Percentiles rank a stretch among this genome's conserved stretches.
phyloP scores from a whole-genome alignment of 2,888 invertebrate genomes.

The Mythimna pallens region DNA sequence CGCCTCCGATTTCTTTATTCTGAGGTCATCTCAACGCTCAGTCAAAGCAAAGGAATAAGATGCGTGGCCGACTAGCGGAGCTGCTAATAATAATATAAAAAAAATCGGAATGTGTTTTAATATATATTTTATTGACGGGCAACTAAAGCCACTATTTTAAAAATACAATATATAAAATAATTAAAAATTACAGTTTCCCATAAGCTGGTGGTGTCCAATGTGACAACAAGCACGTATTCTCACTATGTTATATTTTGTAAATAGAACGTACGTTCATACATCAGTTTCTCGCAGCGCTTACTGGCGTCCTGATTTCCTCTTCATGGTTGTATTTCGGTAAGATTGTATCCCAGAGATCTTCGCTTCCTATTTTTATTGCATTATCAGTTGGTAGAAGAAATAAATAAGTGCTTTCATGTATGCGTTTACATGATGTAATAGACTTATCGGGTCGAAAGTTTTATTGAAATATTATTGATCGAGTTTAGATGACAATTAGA shows the following conservation, averaged over 20 bases:
- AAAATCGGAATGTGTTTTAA: too few relatives aligned
- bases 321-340: conserved; percentile 39
- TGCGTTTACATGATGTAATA: not conserved
- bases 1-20: too few relatives aligned
- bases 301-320: conserved; percentile 32
- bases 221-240: not conserved
- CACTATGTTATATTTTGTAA: conserved; percentile 25
- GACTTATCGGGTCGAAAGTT: not conserved
- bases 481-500: not conserved
- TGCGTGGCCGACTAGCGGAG: too few relatives aligned
- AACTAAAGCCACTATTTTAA: too few relatives aligned
- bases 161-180: too few relatives aligned
- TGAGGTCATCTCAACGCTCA: too few relatives aligned
- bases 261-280: conserved; percentile 33
- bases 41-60: too few relatives aligned
- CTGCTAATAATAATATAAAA: too few relatives aligned
- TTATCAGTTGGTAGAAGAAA: conserved; percentile 24
- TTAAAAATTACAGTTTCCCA: conserved; percentile 13
- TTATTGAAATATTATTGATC: not conserved
- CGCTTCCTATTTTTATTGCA: conserved; percentile 34
- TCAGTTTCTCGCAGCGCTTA: conserved; percentile 24
- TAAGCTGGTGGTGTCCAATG: conserved; percentile 5
- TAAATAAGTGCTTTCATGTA: conserved; percentile 1
- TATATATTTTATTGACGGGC: too few relatives aligned
- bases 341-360: conserved; percentile 38